A percentile compares a stretch with the other conserved stretches of the same genome.
Evolutionary conservation across 2,888 invertebrate species (phyloP).

Genomic region (Trichogramma dendrolimi): DNA sequence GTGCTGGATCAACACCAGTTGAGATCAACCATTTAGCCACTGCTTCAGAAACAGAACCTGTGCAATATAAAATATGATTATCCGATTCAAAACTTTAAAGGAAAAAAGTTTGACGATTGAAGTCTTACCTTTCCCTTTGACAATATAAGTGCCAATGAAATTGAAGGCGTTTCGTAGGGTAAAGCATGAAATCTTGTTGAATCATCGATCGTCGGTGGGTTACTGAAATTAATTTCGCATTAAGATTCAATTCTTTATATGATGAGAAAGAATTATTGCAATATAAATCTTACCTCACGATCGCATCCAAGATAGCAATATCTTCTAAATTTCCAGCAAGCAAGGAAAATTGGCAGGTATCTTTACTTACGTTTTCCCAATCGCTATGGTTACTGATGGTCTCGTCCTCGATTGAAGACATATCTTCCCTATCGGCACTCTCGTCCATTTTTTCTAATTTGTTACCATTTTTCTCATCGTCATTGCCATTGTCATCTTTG

Average conservation of each 20-base stretch:
- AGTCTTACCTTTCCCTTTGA: conserved; percentile 50
- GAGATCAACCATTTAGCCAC: conserved; percentile 82
- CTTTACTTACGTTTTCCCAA: conserved; percentile 82
- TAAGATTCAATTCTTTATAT: conserved; percentile 1
- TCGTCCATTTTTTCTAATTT: conserved; percentile 34
- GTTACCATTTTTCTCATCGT: conserved; percentile 36
- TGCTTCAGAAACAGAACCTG: conserved; percentile 82
- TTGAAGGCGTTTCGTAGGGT: conserved; percentile 40
- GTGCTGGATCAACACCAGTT: conserved; percentile 65
- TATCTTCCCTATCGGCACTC: conserved; percentile 47
- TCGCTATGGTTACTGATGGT: conserved; percentile 46
- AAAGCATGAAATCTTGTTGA: conserved; percentile 42
- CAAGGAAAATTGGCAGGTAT: conserved; percentile 81
- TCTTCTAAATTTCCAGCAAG: conserved; percentile 87
- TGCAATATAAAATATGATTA: conserved; percentile 1
- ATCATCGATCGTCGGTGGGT: conserved; percentile 37
- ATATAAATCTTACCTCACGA: conserved; percentile 52
- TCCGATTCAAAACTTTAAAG: not conserved
- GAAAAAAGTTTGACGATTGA: not conserved
- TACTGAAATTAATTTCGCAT: conserved; percentile 33
- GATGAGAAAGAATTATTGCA: not conserved
- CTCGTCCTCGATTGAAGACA: conserved; percentile 55
- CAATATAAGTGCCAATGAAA: conserved; percentile 50
- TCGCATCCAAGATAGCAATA: conserved; percentile 72
- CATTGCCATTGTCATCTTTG: conserved; percentile 37